Evolutionary conservation across 2,888 invertebrate species (phyloP).

Genomic region (Rhamnusium bicolor): DNA sequence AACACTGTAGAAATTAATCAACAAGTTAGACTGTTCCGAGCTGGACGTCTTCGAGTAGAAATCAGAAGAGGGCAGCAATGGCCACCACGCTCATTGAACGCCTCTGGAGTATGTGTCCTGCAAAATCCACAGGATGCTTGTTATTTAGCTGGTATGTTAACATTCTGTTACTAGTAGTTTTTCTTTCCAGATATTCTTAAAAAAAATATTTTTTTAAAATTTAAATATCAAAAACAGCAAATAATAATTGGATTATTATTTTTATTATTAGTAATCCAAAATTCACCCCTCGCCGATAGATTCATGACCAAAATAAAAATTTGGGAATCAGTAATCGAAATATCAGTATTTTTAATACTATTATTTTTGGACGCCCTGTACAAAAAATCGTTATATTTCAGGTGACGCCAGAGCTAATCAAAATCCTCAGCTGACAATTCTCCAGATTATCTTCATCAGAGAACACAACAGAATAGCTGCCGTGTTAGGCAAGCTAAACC

Average conservation of each 20-base stretch:
- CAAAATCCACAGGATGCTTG: conserved; percentile 79
- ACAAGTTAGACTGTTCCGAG: conserved; percentile 78
- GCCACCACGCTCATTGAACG: conserved; percentile 81
- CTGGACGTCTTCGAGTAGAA: conserved; percentile 80
- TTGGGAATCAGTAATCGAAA: too few species aligned
- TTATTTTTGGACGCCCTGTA: too few species aligned
- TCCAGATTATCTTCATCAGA: conserved; percentile 79
- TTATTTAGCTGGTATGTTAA: conserved; percentile 78
- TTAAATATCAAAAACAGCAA: too few species aligned
- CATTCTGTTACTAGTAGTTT: neutral
- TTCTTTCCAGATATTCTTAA: too few species aligned
- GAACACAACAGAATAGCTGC: conserved; percentile 85
- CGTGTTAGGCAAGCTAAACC: conserved; percentile 77
- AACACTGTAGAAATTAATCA: conserved; percentile 78
- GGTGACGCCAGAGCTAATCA: conserved; percentile 82
- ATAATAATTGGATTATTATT: too few species aligned
- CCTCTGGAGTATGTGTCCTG: conserved; percentile 79
- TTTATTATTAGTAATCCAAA: too few species aligned
- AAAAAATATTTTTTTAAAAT: too few species aligned
- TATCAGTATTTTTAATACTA: too few species aligned
- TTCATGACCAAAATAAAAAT: too few species aligned
- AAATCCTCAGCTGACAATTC: conserved; percentile 80
- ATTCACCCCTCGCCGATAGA: too few species aligned
- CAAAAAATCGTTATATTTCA: conserved; percentile 64
- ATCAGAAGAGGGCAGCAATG: conserved; percentile 79